phyloP scores from a whole-genome alignment of 2,113 vertebrate species.

The Mormyrus iriodes region DNA sequence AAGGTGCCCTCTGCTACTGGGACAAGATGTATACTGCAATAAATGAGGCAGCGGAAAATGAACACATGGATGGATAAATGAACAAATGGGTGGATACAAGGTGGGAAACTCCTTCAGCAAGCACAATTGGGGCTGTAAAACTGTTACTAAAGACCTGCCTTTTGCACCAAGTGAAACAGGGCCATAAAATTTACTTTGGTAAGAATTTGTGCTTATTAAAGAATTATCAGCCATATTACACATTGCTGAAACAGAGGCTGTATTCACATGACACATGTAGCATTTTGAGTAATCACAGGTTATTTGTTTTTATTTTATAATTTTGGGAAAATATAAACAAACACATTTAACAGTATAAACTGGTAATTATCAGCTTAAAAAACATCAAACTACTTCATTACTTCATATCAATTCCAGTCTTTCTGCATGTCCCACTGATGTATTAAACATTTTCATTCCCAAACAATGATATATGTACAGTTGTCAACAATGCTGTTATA shows the following conservation, averaged over 20 bases:
- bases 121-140: not conserved
- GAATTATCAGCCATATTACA: not conserved
- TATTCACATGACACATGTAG: not conserved
- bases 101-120: not conserved
- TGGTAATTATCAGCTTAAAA: not conserved
- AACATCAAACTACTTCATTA: not conserved
- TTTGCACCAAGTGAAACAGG: not conserved
- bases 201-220: not conserved
- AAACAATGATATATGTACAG: not conserved
- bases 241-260: not conserved
- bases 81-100: not conserved
- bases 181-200: not conserved
- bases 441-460: not conserved
- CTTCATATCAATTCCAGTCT: not conserved
- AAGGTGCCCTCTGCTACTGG: not conserved
- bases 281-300: not conserved
- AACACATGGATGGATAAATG: not conserved
- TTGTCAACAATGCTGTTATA: not conserved
- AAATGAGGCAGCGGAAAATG: not conserved
- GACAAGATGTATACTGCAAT: not conserved
- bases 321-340: not conserved
- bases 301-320: not conserved
- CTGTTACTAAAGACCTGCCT: not conserved
- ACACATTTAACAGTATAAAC: not conserved
- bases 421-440: not conserved